phyloP scores from a whole-genome alignment of 2,797 vertebrate genomes.

The Allobates femoralis region DNA sequence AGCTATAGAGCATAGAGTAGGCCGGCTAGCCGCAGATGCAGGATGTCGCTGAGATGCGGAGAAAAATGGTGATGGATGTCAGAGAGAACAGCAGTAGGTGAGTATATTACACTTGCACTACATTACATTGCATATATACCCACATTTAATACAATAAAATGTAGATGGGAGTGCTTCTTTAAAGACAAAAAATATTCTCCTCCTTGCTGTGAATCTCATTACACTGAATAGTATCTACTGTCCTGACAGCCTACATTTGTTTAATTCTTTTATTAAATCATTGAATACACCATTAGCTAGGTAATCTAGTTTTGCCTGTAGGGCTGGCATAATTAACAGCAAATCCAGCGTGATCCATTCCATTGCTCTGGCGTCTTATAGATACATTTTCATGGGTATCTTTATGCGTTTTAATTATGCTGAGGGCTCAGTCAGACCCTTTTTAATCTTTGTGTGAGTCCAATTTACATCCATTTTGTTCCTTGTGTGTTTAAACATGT shows the following conservation, averaged over 20 bases:
- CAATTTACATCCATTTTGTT: too few relatives aligned
- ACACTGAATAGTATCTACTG: neutral
- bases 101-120: too few relatives aligned
- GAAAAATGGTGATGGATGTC: too few relatives aligned
- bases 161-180: neutral
- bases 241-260: slow-evolving; percentile 21
- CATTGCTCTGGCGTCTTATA: neutral
- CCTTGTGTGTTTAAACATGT: too few relatives aligned
- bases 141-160: too few relatives aligned
- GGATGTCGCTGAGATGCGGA: too few relatives aligned
- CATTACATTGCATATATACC: neutral
- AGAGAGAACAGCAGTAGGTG: too few relatives aligned
- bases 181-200: neutral
- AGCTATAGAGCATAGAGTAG: too few relatives aligned
- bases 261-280: slow-evolving; percentile 49
- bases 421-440: neutral
- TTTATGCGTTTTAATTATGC: neutral
- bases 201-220: neutral
- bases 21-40: too few relatives aligned
- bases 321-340: slow-evolving; percentile 34
- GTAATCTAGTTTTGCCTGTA: slow-evolving; percentile 36
- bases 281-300: slow-evolving; percentile 39
- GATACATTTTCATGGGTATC: neutral
- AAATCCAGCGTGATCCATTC: slow-evolving; percentile 1
- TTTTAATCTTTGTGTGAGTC: too few relatives aligned